Evolutionary conservation across 2,797 vertebrate species (phyloP).

Genomic region (Crocodylus rhombifer): DNA sequence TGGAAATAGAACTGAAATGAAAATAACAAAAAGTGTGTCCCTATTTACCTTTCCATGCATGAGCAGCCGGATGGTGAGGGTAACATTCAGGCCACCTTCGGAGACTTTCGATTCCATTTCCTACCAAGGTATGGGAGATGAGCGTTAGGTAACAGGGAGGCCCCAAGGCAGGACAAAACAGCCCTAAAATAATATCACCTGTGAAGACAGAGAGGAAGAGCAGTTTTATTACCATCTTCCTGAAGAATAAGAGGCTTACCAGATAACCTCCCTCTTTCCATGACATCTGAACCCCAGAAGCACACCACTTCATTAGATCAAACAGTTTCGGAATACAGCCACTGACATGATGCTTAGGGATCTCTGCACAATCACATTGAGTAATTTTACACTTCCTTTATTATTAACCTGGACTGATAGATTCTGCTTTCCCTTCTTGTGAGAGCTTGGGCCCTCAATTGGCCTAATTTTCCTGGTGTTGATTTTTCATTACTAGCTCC

Average conservation of each 20-base stretch:
- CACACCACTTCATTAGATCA: too few relatives aligned
- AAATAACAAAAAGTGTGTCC: background rate
- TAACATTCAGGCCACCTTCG: conserved; percentile 96
- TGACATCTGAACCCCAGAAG: background rate
- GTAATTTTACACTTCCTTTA: too few relatives aligned
- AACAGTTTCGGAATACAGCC: too few relatives aligned
- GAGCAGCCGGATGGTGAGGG: conserved; percentile 93
- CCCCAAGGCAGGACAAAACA: conserved; percentile 67
- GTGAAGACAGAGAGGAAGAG: background rate
- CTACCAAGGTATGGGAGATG: conserved; percentile 70
- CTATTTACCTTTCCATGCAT: conserved; percentile 89
- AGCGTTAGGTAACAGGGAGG: conserved; percentile 73
- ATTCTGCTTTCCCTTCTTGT: too few relatives aligned
- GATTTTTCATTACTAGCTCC: too few relatives aligned
- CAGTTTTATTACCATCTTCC: background rate
- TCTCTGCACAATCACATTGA: background rate
- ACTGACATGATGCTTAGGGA: too few relatives aligned
- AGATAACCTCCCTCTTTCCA: background rate
- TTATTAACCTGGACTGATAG: too few relatives aligned
- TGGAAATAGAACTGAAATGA: background rate
- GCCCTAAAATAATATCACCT: conserved; percentile 73
- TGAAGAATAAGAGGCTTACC: background rate
- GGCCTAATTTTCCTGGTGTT: too few relatives aligned
- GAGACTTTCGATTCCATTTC: conserved; percentile 96
- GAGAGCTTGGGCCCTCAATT: too few relatives aligned